These are phyloP conservation scores for Nicator chloris DNA, from an alignment of 2,113 vertebrate genomes.

Conservation along the genomic window DNA sequence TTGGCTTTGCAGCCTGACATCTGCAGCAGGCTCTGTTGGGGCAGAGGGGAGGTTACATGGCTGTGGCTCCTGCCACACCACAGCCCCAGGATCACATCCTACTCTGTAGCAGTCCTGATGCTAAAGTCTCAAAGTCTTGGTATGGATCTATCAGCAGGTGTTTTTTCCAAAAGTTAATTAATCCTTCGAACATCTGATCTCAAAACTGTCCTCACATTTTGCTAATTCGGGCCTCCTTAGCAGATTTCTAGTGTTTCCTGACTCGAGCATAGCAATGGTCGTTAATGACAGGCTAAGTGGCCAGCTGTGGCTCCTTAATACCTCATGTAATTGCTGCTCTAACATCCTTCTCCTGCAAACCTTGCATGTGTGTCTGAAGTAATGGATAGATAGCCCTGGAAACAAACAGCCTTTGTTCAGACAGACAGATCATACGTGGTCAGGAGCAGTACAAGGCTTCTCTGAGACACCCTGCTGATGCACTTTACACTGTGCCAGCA, in stretches of 20 bases:
- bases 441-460: neutral
- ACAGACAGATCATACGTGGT: neutral
- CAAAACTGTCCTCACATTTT: neutral
- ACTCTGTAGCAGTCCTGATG: rapidly evolving
- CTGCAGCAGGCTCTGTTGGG: neutral
- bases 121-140: neutral
- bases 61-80: neutral
- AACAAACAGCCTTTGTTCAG: neutral
- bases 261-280: neutral
- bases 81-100: rapidly evolving
- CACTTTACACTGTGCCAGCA: neutral
- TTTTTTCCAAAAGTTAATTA: neutral
- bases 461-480: neutral
- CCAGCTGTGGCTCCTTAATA: slow-evolving; percentile 51
- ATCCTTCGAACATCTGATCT: neutral
- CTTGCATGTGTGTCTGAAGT: neutral
- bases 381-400: neutral
- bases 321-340: neutral
- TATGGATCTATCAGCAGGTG: neutral
- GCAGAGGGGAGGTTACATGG: neutral
- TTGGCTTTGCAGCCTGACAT: neutral
- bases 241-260: slow-evolving; percentile 41
- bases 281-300: slow-evolving; percentile 38
- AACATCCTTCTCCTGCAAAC: neutral
- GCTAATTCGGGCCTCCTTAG: neutral